Base-by-base conservation (phyloP, 2,888 invertebrate species). In the Nowickia ferox region DNA sequence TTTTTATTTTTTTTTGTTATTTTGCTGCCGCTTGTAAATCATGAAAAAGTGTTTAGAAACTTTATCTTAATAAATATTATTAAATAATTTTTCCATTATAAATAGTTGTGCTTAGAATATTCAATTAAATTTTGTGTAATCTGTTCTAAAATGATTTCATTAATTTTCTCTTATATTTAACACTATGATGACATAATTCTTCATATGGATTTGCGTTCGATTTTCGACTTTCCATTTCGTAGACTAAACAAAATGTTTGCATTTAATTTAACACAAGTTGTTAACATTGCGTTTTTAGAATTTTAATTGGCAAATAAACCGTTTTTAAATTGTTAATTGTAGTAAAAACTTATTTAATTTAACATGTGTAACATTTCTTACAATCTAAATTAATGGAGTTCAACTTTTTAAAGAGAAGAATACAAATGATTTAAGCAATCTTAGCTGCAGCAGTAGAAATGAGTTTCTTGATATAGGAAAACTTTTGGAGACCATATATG, bases 191-290 rank as follows among this genome's bases (percentile, higher is more conserved):
- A 79, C 44, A 80, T 80, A 78, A 84, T 61, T 75, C 44, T 55
- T 10, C 46, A 65, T n/a, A 75, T 59, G 59, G 57, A 59, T 65
- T 74, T 66, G 15, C 17, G 4, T 40, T 40, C 19, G 30, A 57
- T 65, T 63, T 48, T 57, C 59, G 57, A 75, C 79, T 84, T 79
- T 74, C 84, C 72, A 84, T 78, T 79, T 79, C 63, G 46, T 53
- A 66, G 51, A 65, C 19, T 46, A 44, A 55, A 55, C 30, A 19
- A 53, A 61, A 17, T 63, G 17, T 46, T 57, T 30, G 38, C 17
- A 19, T 53, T 53, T 30, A 30, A 55, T 59, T 15, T 48, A 15
- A 38, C 46, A 65, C 40, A 44, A 22, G 40, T 30, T 44, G 55
- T 55, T 15, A 42, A 42, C 8, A 13, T 61, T 42, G 9, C 30